A percentile compares a stretch with the other conserved stretches of the same genome.
Evolutionary conservation across 2,888 invertebrate genomes (phyloP).

Genomic region (Parochlus steinenii): DNA sequence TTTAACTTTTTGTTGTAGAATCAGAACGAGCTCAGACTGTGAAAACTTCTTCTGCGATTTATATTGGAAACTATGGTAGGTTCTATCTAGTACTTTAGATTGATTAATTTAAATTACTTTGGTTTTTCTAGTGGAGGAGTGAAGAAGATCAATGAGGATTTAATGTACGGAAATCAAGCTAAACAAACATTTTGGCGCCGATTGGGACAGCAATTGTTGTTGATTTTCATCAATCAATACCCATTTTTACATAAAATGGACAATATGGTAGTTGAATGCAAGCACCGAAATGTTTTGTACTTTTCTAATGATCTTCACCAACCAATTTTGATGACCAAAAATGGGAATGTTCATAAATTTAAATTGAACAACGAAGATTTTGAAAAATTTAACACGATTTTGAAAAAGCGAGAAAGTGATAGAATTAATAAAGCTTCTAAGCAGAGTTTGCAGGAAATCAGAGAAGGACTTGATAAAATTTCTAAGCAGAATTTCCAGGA

Average conservation of each 20-base stretch:
- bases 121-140: constrained; percentile 1
- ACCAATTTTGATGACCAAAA: constrained; percentile 1
- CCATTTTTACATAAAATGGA: constrained; percentile 12
- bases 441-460: no score
- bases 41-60: constrained; percentile 9
- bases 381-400: constrained; percentile 4
- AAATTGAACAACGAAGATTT: constrained; percentile 4
- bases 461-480: no score
- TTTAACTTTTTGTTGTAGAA: no score
- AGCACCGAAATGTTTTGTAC: constrained; percentile 7
- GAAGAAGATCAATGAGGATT: no score
- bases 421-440: no score
- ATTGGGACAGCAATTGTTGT: background rate
- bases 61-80: constrained; percentile 10
- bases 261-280: constrained; percentile 10
- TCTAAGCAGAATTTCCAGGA: no score
- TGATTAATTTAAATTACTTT: background rate
- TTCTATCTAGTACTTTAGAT: background rate
- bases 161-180: no score
- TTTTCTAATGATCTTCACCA: constrained; percentile 2
- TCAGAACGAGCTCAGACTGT: constrained; percentile 7
- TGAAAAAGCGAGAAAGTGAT: constrained; percentile 5
- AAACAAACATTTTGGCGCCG: no score
- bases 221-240: constrained; percentile 2
- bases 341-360: no score